Conservation (phyloP, 2,797 vertebrate genomes). For the Acestrorhynchus altus region DNA sequence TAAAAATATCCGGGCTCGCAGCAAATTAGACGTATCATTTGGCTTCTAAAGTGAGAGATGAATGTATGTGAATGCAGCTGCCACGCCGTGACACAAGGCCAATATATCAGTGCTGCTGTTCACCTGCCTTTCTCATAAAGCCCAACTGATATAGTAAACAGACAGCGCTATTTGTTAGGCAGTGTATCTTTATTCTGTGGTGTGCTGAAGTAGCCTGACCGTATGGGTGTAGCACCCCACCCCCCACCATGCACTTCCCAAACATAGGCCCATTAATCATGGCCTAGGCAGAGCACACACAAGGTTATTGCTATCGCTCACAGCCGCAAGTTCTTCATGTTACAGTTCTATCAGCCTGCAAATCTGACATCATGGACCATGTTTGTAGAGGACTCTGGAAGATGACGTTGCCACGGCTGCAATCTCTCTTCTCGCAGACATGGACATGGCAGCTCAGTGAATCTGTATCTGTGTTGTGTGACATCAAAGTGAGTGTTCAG, state of each 20-base stretch:
- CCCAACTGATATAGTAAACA: constrained; percentile 82
- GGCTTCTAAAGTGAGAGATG: constrained; percentile 85
- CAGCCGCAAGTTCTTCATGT: constrained; percentile 70
- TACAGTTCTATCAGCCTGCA: constrained; percentile 72
- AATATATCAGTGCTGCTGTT: constrained; percentile 79
- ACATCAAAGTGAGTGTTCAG: constrained; percentile 61
- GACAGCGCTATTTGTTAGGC: constrained; percentile 80
- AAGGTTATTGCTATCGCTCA: constrained; percentile 79
- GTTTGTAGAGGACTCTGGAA: constrained; percentile 58
- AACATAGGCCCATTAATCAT: constrained; percentile 78
- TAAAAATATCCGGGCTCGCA: constrained; percentile 84
- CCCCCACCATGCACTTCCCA: constrained; percentile 66
- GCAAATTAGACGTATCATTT: constrained; percentile 87
- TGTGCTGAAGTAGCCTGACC: constrained; percentile 53
- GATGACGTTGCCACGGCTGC: constrained; percentile 49
- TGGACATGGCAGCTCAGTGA: constrained; percentile 52
- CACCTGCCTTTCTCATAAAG: constrained; percentile 81
- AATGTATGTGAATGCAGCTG: constrained; percentile 82
- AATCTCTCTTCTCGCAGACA: constrained; percentile 56
- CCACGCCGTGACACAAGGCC: constrained; percentile 77
- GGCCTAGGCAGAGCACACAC: constrained; percentile 64
- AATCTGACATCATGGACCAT: constrained; percentile 73
- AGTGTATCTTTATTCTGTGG: constrained; percentile 63
- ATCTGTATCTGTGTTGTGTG: constrained; percentile 64
- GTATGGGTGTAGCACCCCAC: constrained; percentile 56